Conservation (phyloP, 1,140 invertebrate genomes). For the Myzus persicae region DNA sequence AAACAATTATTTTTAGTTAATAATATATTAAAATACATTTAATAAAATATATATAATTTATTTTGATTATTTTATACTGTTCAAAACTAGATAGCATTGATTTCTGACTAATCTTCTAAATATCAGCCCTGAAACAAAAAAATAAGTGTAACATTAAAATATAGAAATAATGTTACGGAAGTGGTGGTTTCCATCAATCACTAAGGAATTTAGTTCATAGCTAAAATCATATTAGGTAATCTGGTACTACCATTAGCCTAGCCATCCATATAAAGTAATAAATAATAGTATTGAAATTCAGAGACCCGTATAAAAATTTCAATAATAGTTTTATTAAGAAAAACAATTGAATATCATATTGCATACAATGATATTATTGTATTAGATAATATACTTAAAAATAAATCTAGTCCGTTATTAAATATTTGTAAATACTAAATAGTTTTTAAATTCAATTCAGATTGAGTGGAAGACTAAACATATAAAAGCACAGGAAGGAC, state of each 20-base stretch:
- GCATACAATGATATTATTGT: not conserved
- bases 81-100: not conserved
- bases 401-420: no score
- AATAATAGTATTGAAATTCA: no score
- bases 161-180: not conserved
- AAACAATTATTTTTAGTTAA: not conserved
- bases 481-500: no score
- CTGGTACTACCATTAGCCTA: no score
- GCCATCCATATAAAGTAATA: no score
- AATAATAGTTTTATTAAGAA: not conserved
- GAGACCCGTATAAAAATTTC: not conserved
- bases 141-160: not conserved
- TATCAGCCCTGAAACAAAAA: not conserved
- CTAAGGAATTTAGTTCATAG: not conserved
- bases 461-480: no score
- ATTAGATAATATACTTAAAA: no score
- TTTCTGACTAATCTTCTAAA: not conserved
- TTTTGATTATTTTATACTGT: not conserved
- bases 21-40: conserved; percentile 15
- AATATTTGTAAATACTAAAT: no score
- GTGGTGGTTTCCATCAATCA: not conserved
- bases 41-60: not conserved
- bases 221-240: not conserved
- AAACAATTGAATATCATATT: not conserved
- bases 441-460: no score